phyloP scores from a whole-genome alignment of 2,888 invertebrate species.

The Tiphia femorata region DNA sequence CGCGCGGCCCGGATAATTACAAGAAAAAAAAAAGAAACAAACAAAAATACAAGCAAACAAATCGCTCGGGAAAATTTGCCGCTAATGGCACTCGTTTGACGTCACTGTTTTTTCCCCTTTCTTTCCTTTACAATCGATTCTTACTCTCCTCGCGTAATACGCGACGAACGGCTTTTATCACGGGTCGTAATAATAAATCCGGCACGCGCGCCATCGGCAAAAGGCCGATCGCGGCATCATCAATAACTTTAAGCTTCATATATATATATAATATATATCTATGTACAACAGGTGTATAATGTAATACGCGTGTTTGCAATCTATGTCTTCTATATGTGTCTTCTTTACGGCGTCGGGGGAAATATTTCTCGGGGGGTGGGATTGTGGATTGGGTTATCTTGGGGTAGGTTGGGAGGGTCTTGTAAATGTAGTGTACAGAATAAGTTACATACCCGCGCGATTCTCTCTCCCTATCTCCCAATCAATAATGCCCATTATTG shows the following conservation, averaged over 20 bases:
- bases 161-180: slow-evolving; percentile 37
- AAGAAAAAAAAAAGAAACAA: no score
- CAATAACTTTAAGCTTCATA: slow-evolving; percentile 44
- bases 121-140: slow-evolving; percentile 6
- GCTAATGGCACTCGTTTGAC: no score
- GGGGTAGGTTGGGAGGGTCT: slow-evolving; percentile 20
- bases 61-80: no score
- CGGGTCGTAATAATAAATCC: slow-evolving; percentile 35
- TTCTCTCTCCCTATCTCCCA: no score
- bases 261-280: slow-evolving; percentile 47
- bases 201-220: slow-evolving; percentile 42
- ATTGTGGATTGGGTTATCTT: slow-evolving; percentile 7
- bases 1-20: no score
- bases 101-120: not conserved
- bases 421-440: slow-evolving; percentile 58
- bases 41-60: no score
- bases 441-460: slow-evolving; percentile 63
- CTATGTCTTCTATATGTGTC: slow-evolving; percentile 34
- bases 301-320: slow-evolving; percentile 39
- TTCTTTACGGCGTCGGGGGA: not conserved
- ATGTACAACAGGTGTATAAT: slow-evolving; percentile 50
- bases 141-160: slow-evolving; percentile 28
- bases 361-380: slow-evolving; percentile 7
- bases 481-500: slow-evolving; percentile 68
- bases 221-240: slow-evolving; percentile 38